Base-by-base conservation (phyloP, 2,113 vertebrate genomes). In the Cairina moschata region DNA sequence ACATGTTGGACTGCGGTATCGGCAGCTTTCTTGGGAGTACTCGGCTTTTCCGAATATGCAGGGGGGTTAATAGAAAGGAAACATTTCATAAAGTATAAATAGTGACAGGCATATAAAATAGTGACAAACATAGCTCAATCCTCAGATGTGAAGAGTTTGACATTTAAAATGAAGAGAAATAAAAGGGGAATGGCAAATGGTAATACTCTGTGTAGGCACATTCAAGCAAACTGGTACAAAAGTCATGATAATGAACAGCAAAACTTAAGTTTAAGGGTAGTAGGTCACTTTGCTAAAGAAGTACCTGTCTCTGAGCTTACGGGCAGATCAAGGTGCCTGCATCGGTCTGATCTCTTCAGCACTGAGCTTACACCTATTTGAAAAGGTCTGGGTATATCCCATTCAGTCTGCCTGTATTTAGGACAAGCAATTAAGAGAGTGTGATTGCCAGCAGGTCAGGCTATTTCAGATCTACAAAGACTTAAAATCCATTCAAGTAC, bases 391-490 rank as follows among this genome's bases (percentile, higher is more conserved):
- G 54, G 78, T 50, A 59, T 50, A 73, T 72, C 50, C 32, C 78
- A n/a, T 73, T 65, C 74, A 59, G 36, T 26, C 46, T 29, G 36
- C 34, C 46, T 63, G 59, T 55, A 85, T 62, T 76, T 88, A 83
- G 71, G 60, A 75, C 54, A 65, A 91, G 79, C 69, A 80, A 87
- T 93, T 81, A 81, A 59, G 79, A 60, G 34, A 83, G n/a, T 13
- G n/a, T 34, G 59, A 81, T 65, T 90, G 66, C 75, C 79, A 90
- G 65, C 88, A 88, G 58, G 58, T 90, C 84, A 92, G 55, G 75
- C 25, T 88, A 77, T 76, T 95, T 91, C 74, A 88, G 67, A 69
- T 42, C 71, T 54, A 86, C 86, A 81, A 90, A 87, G 94, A 91
- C 78, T 84, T 73, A 54, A 89, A 84, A 95, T 76, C 82, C 46